phyloP scores from a whole-genome alignment of 2,888 invertebrate species.

The Corbicula japonica region DNA sequence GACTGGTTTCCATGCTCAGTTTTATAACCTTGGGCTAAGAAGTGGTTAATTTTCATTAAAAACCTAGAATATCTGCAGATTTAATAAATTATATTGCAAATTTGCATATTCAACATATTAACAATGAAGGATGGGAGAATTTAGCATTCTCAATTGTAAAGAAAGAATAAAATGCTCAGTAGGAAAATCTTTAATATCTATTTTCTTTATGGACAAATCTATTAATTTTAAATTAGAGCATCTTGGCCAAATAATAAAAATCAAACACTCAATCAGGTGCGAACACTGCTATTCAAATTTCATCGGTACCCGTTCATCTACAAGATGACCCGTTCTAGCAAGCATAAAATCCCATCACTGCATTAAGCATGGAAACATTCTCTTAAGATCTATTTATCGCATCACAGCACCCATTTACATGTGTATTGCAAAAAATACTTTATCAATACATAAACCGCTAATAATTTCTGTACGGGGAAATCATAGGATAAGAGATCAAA shows the following conservation, averaged over 20 bases:
- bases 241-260: conserved; percentile 2
- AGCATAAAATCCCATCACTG: conserved; percentile 11
- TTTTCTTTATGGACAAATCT: too few relatives aligned
- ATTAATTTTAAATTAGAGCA: conserved; percentile 21
- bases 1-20: too few relatives aligned
- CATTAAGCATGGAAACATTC: conserved; percentile 14
- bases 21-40: too few relatives aligned
- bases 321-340: conserved; percentile 2
- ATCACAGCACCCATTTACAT: conserved; percentile 39
- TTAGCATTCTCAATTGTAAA: too few relatives aligned
- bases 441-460: conserved; percentile 45
- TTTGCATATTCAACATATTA: too few relatives aligned
- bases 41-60: too few relatives aligned
- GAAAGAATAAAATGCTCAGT: too few relatives aligned
- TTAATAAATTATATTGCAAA: too few relatives aligned
- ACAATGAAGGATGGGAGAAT: too few relatives aligned
- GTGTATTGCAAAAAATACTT: conserved; percentile 22
- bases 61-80: too few relatives aligned
- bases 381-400: conserved; percentile 36
- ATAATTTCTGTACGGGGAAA: conserved; percentile 49
- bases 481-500: conserved; percentile 48
- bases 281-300: neutral
- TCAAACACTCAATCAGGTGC: conserved; percentile 26
- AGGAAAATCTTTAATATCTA: too few relatives aligned
- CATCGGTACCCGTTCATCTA: neutral